These are phyloP conservation scores for Latrodectus geometricus DNA, from an alignment of 1,140 invertebrate species.

Conservation along the genomic window DNA sequence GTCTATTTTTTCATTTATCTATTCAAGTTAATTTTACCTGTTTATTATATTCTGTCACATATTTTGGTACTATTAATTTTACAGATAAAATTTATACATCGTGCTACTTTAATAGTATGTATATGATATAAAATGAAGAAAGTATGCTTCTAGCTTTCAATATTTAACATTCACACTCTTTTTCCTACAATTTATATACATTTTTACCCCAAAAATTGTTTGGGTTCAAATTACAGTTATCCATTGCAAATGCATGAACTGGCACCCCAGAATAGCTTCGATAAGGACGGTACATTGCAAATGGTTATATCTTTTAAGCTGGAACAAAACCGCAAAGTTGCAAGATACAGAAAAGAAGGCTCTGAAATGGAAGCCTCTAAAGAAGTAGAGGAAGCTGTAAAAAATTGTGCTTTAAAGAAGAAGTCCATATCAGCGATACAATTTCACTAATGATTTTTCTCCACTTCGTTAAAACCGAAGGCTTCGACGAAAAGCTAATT, in stretches of 20 bases:
- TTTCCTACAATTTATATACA: too few relatives aligned
- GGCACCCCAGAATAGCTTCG: background rate
- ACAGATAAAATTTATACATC: too few relatives aligned
- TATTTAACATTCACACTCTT: too few relatives aligned
- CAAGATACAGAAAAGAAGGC: slow-evolving; percentile 7
- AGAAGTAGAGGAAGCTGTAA: slow-evolving; percentile 17
- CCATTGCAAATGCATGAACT: background rate
- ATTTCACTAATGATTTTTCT: slow-evolving; percentile 62
- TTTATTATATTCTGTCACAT: too few relatives aligned
- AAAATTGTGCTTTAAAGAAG: slow-evolving; percentile 7
- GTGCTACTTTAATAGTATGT: too few relatives aligned
- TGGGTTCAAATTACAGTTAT: too few relatives aligned
- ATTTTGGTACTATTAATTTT: too few relatives aligned
- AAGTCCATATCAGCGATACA: slow-evolving; percentile 58
- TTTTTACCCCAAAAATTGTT: too few relatives aligned
- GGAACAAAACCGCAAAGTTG: slow-evolving; percentile 53
- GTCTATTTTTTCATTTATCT: too few relatives aligned
- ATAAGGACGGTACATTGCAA: background rate
- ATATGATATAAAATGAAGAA: too few relatives aligned
- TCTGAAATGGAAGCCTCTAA: slow-evolving; percentile 28
- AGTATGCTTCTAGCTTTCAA: too few relatives aligned
- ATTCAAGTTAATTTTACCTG: too few relatives aligned
- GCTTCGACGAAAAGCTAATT: slow-evolving; percentile 56
- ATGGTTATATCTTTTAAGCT: slow-evolving; percentile 3
- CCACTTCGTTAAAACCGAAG: slow-evolving; percentile 59